These are phyloP conservation scores for Chiridota heheva DNA, from an alignment of 35 echinoderm and acorn worm genomes.

Conservation along the genomic window DNA sequence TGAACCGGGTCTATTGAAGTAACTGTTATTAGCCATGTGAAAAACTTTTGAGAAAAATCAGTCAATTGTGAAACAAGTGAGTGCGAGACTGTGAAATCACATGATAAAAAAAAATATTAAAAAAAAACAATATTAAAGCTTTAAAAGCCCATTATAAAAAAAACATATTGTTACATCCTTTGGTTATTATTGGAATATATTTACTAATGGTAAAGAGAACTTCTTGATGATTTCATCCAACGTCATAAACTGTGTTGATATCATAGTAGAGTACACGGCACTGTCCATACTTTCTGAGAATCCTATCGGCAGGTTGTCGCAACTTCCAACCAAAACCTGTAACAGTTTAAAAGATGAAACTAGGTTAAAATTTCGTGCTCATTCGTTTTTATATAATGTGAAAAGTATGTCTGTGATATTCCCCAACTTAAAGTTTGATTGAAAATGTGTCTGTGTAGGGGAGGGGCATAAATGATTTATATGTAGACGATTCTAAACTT, in stretches of 20 bases:
- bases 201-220: conserved; percentile 33
- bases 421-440: too few species aligned
- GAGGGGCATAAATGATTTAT: too few species aligned
- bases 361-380: too few species aligned
- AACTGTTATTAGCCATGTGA: too few species aligned
- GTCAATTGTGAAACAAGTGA: not conserved
- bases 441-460: too few species aligned
- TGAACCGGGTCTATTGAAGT: too few species aligned
- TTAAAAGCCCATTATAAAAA: not conserved
- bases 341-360: too few species aligned
- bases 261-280: conserved; percentile 28
- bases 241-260: conserved; percentile 19
- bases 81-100: not conserved
- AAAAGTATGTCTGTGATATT: too few species aligned
- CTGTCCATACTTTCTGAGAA: conserved; percentile 39
- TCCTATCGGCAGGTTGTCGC: not conserved
- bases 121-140: not conserved
- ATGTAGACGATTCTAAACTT: too few species aligned
- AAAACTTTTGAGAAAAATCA: too few species aligned
- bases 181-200: not conserved
- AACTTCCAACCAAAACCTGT: conserved; percentile 17
- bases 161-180: not conserved
- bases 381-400: too few species aligned
- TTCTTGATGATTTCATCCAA: conserved; percentile 4
- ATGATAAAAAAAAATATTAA: not conserved